Conservation (phyloP, 2,888 invertebrate genomes). For the Lycocerus yunnanus region DNA sequence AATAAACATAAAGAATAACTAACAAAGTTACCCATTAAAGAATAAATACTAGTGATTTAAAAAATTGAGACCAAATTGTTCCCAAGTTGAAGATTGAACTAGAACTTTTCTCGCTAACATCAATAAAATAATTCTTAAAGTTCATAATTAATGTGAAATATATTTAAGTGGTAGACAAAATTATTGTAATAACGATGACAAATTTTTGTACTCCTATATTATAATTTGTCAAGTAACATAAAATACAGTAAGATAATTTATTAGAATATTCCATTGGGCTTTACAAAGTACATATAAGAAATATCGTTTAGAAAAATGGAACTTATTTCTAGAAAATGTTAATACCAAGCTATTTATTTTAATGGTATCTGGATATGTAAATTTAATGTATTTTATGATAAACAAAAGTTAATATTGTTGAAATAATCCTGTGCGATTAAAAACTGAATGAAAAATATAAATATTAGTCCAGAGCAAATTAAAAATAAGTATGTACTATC, state of each 20-base stretch:
- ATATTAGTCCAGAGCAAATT: not conserved
- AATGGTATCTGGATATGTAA: not conserved
- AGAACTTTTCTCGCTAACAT: not conserved
- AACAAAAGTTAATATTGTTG: not conserved
- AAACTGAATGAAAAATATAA: not conserved
- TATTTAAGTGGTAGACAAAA: not conserved
- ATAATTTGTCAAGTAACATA: not conserved
- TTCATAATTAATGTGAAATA: not conserved
- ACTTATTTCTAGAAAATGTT: not conserved
- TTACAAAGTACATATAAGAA: not conserved
- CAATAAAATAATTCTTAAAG: not conserved
- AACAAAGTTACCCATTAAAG: not conserved
- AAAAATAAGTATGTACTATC: not conserved
- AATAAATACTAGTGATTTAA: not conserved
- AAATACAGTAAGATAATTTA: not conserved
- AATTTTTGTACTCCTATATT: not conserved
- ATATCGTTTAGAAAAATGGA: not conserved
- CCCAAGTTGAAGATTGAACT: not conserved
- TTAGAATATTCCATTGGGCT: not conserved
- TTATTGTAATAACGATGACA: too few species aligned
- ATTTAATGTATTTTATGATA: not conserved
- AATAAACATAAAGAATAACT: not conserved
- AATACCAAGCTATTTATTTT: not conserved
- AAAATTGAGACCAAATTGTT: not conserved
- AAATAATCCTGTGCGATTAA: not conserved